Evolutionary conservation across 1,140 invertebrate genomes (phyloP), one percentile per base, ranked within the genome.

Genomic region (Luehdorfia chinensis): DNA sequence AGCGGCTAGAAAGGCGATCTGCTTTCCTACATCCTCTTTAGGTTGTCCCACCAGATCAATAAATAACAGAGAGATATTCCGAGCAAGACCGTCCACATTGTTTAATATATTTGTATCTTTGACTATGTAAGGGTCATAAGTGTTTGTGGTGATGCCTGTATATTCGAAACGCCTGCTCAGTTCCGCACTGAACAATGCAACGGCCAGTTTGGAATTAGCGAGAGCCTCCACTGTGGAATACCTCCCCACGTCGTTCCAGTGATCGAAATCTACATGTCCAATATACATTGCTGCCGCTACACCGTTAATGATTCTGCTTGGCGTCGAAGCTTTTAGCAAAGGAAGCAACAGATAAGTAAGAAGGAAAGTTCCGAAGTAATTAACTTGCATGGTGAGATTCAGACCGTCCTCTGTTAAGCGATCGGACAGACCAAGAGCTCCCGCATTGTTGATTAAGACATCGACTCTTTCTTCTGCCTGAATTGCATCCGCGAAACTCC

Each of bases 361-460:
- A 1, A 94, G 76, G 75, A 94, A 95, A 45, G 93, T 92, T 1
- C 92, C 92, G 21, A 93, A 83, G 67, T 92, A 89, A 66, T 93
- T 93, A 0, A 90, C 88, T 58, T 90, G 91, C 53, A 93, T 88
- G 21, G 91, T 90, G 3, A 85, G 78, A 64, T 95, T 94, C 45
- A 92, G 89, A 1, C 92, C 92, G 59, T 94, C 92, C 54, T 85
- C 84, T 4, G 89, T 89, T 1, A 79, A 19, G 8, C 31, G 50
- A 41, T 85, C 75, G 1, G 75, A 65, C 2, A 83, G 51, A 6
- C 62, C 79, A 68, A 92, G 89, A 0, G 93, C 88, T 5, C 89
- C 93, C 32, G 93, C 94, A 78, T 94, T 95, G 59, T 94, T 94
- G 19, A 95, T 88, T 1, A 95, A 73, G 18, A 93, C 70, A 62